Evolutionary conservation across 2,888 invertebrate species (phyloP), one percentile per base, ranked within the genome.

Genomic region (Zeuzera pyrina): DNA sequence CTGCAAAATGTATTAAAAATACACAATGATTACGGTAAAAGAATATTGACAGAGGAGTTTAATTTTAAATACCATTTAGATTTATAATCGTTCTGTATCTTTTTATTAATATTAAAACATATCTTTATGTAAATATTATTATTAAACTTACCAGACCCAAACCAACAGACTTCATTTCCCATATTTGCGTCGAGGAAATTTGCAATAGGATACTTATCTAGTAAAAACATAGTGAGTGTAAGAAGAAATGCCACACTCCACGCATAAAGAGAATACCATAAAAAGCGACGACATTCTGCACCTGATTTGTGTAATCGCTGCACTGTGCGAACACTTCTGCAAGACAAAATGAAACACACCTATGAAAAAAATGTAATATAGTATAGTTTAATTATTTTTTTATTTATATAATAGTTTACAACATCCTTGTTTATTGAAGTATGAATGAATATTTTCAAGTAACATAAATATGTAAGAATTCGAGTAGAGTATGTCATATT

Each of bases 181-280:
- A 91, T 86, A 41, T 86, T 76, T 0, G 91, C 88, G 29, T 87
- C 85, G 7, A 89, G 64, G 35, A 65, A 24, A 0, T 32, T 14
- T 1, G 68, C 41, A 1, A 81, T 50, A 0, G 79, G 67, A 15
- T 79, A 85, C 25, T 65, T 61, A 45, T 89, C 89, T 33, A 88
- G 62, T 2, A 86, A 52, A 31, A 86, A 81, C 34, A 87, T 86
- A 4, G 84, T 55, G 6, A 72, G 43, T 0, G 89, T 88, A 22
- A 91, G 57, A 1, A 85, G 19, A 2, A 87, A 52, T 0, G 92
- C 86, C 6, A 88, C 48, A 2, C 88, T 87, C 91, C 91, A 93
- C 1, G 91, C 91, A 57, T 91, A 91, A 1, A 88, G 26, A 1
- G 89, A 89, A 58, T 92, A 93, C 53, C 81, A 73, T 2, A 88